Base-by-base conservation (phyloP, 2,888 invertebrate genomes). In the Brenthis daphne region DNA sequence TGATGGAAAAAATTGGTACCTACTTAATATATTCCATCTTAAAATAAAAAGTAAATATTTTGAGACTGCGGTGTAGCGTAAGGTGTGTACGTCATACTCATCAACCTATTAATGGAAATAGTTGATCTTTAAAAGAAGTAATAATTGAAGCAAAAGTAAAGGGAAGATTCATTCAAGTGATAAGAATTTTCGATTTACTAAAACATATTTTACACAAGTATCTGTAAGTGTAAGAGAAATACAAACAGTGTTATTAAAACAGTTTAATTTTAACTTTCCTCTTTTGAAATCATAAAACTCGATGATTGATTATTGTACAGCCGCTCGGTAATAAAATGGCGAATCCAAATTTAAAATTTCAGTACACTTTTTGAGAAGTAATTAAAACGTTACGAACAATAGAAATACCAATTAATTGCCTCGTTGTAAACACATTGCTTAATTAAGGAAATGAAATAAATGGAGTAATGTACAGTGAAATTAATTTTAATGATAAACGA, bases 361-460 rank as follows among this genome's bases (percentile, higher is more conserved):
- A 56, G 60, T 65, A 70, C 65, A 81, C 83, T 80, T 84, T 83
- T 77, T 78, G 76, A 75, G 80, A 77, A 78, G 80, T 81, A 83
- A 85, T 86, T 85, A 83, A 85, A 88, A 85, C 80, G 82, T 79
- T 84, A 83, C 83, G 82, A 84, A 88, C 85, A 88, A 86, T 86
- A 82, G 77, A 86, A 89, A 85, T 86, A 85, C 85, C 88, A 91
- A 92, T 90, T 92, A 91, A 91, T 89, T 88, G 89, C 85, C 85
- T 85, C 85, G 88, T 88, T 91, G 90, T 90, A 89, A 91, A 89
- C 89, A 91, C 89, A 92, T 92, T 91, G 92, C 89, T 92, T 92
- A 92, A 92, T 92, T 92, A 91, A 89, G 87, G 82, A 86, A 86
- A 86, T 83, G 86, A 85, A 90, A 88, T 88, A 88, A 91, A 89